These are phyloP conservation scores for Paradisaea rubra DNA, from an alignment of 2,113 vertebrate species.

Conservation along the genomic window DNA sequence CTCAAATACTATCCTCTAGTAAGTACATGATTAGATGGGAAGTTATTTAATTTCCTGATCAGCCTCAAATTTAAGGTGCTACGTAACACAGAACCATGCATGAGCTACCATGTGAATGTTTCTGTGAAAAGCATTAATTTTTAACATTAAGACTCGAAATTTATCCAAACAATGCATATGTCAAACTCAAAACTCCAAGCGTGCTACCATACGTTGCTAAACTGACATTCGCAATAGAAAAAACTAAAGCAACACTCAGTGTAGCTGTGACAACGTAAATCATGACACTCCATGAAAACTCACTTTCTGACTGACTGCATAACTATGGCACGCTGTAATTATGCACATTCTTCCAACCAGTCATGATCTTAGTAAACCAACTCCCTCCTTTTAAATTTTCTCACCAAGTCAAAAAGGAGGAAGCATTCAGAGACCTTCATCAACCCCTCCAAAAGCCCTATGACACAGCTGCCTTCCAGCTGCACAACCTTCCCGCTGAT, in stretches of 20 bases:
- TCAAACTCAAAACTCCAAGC: not conserved
- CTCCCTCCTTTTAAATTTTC: not conserved
- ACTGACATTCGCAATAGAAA: not conserved
- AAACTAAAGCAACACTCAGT: not conserved
- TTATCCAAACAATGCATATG: not conserved
- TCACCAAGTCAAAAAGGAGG: not conserved
- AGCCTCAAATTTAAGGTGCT: slow-evolving; percentile 20
- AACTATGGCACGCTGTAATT: not conserved
- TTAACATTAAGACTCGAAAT: not conserved
- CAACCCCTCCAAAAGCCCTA: not conserved
- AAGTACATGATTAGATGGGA: not conserved
- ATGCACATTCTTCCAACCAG: not conserved
- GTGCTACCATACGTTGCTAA: not conserved
- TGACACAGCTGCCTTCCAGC: not conserved
- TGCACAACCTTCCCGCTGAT: not conserved
- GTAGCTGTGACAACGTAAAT: not conserved
- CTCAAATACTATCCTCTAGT: not conserved
- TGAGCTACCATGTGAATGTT: not conserved
- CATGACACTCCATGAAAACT: not conserved
- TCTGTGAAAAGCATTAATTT: not conserved
- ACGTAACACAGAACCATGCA: slow-evolving; percentile 3
- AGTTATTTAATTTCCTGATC: slow-evolving; percentile 40
- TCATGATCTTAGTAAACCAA: not conserved
- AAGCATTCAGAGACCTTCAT: not conserved
- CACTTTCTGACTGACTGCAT: not conserved